These are phyloP conservation scores for Scaptodrosophila lebanonensis DNA, from an alignment of 1,140 invertebrate genomes.

Conservation along the genomic window DNA sequence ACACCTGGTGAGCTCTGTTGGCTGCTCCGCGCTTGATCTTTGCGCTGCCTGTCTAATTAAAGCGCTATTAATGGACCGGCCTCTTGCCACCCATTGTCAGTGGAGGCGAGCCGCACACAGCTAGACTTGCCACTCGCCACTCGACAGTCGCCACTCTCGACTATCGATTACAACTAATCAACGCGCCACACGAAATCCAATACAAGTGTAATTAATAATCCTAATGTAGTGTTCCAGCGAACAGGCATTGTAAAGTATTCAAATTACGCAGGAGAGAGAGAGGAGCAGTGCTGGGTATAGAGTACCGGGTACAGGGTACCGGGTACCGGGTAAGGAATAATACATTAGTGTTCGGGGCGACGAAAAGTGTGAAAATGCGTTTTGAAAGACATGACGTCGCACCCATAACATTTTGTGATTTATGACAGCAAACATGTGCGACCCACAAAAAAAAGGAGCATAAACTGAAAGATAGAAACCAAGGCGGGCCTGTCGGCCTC, in stretches of 20 bases:
- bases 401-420: conserved; percentile 68
- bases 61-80: conserved; percentile 44
- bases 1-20: conserved; percentile 16
- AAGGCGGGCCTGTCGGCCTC: background rate
- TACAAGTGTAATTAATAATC: conserved; percentile 69
- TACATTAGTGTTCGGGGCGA: conserved; percentile 34
- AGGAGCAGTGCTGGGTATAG: background rate
- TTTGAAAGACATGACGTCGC: conserved; percentile 50
- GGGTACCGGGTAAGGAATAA: too few species aligned
- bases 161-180: conserved; percentile 53
- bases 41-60: conserved; percentile 39
- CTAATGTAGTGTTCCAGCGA: conserved; percentile 48
- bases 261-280: conserved; percentile 64
- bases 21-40: conserved; percentile 21
- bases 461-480: conserved; percentile 1
- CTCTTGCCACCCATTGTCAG: conserved; percentile 25
- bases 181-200: conserved; percentile 50
- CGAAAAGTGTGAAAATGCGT: conserved; percentile 76
- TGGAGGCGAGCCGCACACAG: background rate
- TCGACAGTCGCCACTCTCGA: conserved; percentile 10
- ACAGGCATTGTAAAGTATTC: conserved; percentile 63
- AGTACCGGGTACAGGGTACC: too few species aligned
- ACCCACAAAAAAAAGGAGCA: conserved; percentile 51
- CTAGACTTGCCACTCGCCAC: too few species aligned
- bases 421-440: conserved; percentile 76